Conservation (phyloP, 2,888 invertebrate species). For the Cheilosia grossa region DNA sequence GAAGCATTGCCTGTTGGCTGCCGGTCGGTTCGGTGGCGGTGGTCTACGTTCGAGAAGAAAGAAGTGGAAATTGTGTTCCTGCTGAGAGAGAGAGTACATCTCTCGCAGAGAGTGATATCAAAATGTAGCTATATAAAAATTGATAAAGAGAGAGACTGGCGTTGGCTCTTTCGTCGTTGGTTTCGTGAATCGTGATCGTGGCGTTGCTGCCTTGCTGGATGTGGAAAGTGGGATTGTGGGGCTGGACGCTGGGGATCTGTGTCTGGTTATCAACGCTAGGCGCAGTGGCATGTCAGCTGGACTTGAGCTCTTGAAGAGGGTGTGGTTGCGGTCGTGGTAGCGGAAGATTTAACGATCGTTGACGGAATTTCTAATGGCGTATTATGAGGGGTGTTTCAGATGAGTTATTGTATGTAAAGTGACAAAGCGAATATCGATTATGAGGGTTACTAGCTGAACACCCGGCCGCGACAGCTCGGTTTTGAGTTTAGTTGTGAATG, state of each 20-base stretch:
- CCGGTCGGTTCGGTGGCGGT: not conserved
- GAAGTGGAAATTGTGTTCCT: not conserved
- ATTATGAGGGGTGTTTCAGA: slow-evolving; percentile 36
- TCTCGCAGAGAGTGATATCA: slow-evolving; percentile 5
- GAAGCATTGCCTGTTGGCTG: slow-evolving; percentile 17
- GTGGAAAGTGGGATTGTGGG: not conserved
- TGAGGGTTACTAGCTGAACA: not conserved
- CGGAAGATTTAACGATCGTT: slow-evolving; percentile 43
- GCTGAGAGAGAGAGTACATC: slow-evolving; percentile 7
- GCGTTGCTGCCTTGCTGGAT: too few species aligned
- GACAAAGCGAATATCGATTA: not conserved
- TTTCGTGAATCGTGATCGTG: too few species aligned
- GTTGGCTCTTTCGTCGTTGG: not conserved
- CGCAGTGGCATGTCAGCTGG: slow-evolving; percentile 55
- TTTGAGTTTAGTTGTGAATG: too few species aligned
- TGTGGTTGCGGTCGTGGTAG: slow-evolving; percentile 63
- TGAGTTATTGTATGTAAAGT: slow-evolving; percentile 31
- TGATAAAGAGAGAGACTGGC: slow-evolving; percentile 25
- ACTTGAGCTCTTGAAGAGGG: slow-evolving; percentile 46
- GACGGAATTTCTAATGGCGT: slow-evolving; percentile 50
- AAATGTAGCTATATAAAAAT: slow-evolving; percentile 6
- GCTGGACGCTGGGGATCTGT: slow-evolving; percentile 3
- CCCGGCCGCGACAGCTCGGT: too few species aligned
- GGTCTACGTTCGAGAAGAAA: not conserved
- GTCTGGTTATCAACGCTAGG: slow-evolving; percentile 30